Conservation (phyloP, 2,888 invertebrate genomes). For the Dolichomitus sp. region DNA sequence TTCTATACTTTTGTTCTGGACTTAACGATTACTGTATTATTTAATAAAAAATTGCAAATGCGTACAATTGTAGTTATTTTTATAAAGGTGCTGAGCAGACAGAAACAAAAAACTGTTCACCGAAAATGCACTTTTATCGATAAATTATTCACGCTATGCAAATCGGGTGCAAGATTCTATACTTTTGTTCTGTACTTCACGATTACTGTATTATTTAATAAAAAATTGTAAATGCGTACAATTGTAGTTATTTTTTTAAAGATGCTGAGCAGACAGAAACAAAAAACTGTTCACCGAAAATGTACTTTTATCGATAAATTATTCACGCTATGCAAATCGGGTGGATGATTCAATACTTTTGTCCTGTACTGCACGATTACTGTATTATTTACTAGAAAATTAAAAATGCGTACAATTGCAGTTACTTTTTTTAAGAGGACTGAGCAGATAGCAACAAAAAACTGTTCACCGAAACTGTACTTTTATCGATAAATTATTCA, state of each 20-base stretch:
- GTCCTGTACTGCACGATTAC: slow-evolving; percentile 51
- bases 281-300: slow-evolving; percentile 22
- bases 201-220: slow-evolving; percentile 53
- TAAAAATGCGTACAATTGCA: slow-evolving; percentile 20
- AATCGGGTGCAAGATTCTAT: neutral
- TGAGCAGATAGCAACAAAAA: too few relatives aligned
- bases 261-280: too few relatives aligned
- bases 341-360: neutral
- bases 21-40: slow-evolving; percentile 35
- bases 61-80: neutral
- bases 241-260: neutral
- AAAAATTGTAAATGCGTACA: slow-evolving; percentile 24
- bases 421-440: neutral
- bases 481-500: slow-evolving; percentile 52
- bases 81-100: neutral
- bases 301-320: slow-evolving; percentile 48
- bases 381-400: slow-evolving; percentile 24
- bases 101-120: neutral
- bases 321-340: slow-evolving; percentile 28
- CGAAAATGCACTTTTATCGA: slow-evolving; percentile 43
- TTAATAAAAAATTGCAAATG: slow-evolving; percentile 22
- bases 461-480: slow-evolving; percentile 31
- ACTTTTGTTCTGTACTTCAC: slow-evolving; percentile 8
- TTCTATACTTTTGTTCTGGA: slow-evolving; percentile 23
- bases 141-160: slow-evolving; percentile 52